phyloP scores from a whole-genome alignment of 64 coral and sea anemone species.

The Exaiptasia diaphana region DNA sequence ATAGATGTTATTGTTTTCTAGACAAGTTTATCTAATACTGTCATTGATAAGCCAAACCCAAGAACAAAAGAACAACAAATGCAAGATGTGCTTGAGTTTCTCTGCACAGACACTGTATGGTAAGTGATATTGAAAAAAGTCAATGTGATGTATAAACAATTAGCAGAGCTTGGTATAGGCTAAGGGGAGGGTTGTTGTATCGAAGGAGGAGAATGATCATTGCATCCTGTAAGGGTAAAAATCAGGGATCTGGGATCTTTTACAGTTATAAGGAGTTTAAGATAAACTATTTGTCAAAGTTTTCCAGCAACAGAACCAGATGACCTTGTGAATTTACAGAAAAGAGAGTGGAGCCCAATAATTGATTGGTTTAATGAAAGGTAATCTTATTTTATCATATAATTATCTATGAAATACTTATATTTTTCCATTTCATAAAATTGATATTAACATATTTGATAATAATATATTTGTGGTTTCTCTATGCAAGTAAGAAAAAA shows the following conservation, averaged over 20 bases:
- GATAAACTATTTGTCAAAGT: no score
- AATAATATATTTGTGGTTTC: no score
- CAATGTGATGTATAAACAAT: background rate
- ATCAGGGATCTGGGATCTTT: no score
- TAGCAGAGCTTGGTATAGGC: background rate
- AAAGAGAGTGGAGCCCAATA: slow-evolving; percentile 66
- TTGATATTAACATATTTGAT: no score
- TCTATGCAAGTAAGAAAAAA: no score
- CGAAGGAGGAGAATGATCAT: no score
- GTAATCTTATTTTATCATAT: no score
- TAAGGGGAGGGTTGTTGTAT: no score
- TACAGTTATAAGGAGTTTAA: no score
- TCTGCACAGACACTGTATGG: slow-evolving; percentile 52
- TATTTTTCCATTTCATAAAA: no score
- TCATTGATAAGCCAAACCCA: slow-evolving; percentile 86
- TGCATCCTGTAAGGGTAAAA: no score
- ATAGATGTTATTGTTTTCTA: slow-evolving; percentile 4
- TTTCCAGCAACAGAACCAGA: slow-evolving; percentile 76
- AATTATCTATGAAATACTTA: no score
- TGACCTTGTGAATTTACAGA: slow-evolving; percentile 80
- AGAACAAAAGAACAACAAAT: slow-evolving; percentile 42
- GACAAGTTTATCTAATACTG: slow-evolving; percentile 87
- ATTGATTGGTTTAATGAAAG: slow-evolving; percentile 76
- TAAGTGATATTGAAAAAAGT: background rate
- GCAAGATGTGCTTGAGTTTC: slow-evolving; percentile 48